Conservation (phyloP, 1,140 invertebrate genomes). For the Piezodorus guildinii region DNA sequence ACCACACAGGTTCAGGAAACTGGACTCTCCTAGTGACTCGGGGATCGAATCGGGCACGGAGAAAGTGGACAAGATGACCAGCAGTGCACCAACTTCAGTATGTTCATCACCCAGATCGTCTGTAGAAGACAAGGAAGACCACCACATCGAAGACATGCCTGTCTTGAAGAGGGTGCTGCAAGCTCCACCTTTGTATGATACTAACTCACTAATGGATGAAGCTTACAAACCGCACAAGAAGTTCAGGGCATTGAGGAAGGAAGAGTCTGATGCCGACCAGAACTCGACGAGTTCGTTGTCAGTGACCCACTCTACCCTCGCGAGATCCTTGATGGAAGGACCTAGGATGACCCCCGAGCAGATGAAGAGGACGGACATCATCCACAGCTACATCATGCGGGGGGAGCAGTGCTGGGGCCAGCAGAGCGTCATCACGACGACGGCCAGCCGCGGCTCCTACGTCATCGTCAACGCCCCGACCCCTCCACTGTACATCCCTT, state of each 20-base stretch:
- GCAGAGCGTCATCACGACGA: constrained; percentile 31
- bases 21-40: constrained; percentile 82
- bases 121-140: constrained; percentile 61
- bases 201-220: constrained; percentile 82
- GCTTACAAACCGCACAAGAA: constrained; percentile 92
- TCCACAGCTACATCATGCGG: constrained; percentile 79
- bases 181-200: constrained; percentile 78
- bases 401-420: constrained; percentile 39
- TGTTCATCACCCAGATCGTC: constrained; percentile 78
- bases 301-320: constrained; percentile 73
- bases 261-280: constrained; percentile 61
- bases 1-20: constrained; percentile 51
- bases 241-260: constrained; percentile 69
- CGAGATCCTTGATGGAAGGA: constrained; percentile 76
- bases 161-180: constrained; percentile 82
- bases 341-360: constrained; percentile 79
- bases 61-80: constrained; percentile 57
- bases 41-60: constrained; percentile 87
- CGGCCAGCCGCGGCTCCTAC: constrained; percentile 29
- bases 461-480: constrained; percentile 27
- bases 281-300: constrained; percentile 48
- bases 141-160: constrained; percentile 79
- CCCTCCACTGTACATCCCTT: constrained; percentile 18
- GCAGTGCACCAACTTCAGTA: constrained; percentile 58
- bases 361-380: constrained; percentile 75